These are phyloP conservation scores for Heliangelus exortis DNA, from an alignment of 2,797 vertebrate species.

Conservation along the genomic window DNA sequence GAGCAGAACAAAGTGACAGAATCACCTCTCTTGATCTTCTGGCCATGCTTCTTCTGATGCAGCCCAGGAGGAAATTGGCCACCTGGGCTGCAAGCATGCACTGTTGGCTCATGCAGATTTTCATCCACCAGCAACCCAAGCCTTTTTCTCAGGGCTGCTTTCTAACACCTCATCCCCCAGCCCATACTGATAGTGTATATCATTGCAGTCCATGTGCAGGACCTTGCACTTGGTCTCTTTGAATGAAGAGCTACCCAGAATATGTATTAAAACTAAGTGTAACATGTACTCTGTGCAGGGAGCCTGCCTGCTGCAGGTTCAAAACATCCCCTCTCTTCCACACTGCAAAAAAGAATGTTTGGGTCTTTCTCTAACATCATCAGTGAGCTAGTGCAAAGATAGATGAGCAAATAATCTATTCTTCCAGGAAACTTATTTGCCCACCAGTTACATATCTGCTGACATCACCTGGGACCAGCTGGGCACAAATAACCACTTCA, in stretches of 20 bases:
- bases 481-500: not conserved
- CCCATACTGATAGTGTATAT: too few species aligned
- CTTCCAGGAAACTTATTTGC: not conserved
- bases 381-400: not conserved
- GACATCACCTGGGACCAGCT: not conserved
- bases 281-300: not conserved
- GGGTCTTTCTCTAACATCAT: not conserved
- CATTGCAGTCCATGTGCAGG: too few species aligned
- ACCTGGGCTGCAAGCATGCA: too few species aligned
- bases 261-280: accelerated
- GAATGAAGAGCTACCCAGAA: not conserved
- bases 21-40: too few species aligned
- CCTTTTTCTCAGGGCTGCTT: too few species aligned
- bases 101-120: too few species aligned
- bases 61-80: too few species aligned
- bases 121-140: too few species aligned
- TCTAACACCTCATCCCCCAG: too few species aligned
- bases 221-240: too few species aligned
- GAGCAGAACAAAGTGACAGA: too few species aligned
- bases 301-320: not conserved
- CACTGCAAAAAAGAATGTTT: not conserved
- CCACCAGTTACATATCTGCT: not conserved
- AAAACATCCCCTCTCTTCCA: accelerated
- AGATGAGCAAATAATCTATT: not conserved
- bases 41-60: too few species aligned